Conservation (phyloP, 2,797 vertebrate genomes). For the Sylvia borin region DNA sequence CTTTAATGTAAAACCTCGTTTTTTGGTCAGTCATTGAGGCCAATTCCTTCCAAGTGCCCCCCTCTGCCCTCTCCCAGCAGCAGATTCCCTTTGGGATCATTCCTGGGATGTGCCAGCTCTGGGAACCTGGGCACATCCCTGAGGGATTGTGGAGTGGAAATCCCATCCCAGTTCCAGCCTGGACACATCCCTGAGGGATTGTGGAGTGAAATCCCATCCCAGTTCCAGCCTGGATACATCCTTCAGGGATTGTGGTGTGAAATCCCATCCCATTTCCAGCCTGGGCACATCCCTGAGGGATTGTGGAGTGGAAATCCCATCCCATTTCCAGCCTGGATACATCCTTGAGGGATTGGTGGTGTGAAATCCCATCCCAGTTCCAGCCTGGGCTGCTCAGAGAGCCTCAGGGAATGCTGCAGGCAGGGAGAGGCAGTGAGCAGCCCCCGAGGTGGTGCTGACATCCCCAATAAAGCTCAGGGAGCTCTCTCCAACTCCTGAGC, state of each 20-base stretch:
- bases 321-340: no score
- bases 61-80: not conserved
- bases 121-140: not conserved
- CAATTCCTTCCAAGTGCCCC: not conserved
- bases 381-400: not conserved
- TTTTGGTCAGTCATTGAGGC: not conserved
- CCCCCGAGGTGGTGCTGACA: not conserved
- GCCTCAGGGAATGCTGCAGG: not conserved
- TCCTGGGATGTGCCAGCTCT: not conserved
- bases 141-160: no score
- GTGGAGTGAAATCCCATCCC: no score
- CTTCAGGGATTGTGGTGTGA: not conserved
- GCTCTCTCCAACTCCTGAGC: not conserved
- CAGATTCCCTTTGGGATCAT: not conserved
- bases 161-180: no score
- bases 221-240: no score
- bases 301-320: no score
- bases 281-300: no score
- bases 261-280: not conserved
- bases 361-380: no score
- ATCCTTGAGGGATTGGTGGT: no score
- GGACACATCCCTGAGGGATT: not conserved
- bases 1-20: not conserved
- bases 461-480: not conserved
- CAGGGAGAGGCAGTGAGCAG: not conserved